phyloP scores from a whole-genome alignment of 1,140 invertebrate species.

The Parapsyche elsis region DNA sequence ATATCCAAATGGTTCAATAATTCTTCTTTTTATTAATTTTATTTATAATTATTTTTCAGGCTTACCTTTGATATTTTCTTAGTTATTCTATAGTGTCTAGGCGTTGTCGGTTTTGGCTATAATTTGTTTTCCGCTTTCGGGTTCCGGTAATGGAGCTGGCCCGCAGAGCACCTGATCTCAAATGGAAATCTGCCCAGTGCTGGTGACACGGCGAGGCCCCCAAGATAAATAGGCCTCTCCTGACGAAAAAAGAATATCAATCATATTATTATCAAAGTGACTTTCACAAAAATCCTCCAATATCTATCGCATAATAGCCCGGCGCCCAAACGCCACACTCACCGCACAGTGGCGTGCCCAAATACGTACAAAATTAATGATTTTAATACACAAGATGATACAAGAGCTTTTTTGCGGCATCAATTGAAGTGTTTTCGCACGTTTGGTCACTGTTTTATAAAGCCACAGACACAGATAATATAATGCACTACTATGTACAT shows the following conservation, averaged over 20 bases:
- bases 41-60: background rate
- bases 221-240: constrained; percentile 54
- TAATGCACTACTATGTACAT: no score
- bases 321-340: constrained; percentile 28
- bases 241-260: constrained; percentile 56
- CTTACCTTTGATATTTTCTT: background rate
- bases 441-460: no score
- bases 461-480: no score
- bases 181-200: constrained; percentile 55
- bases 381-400: background rate
- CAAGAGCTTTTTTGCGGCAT: no score
- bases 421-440: background rate
- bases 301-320: constrained; percentile 53
- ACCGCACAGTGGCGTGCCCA: constrained; percentile 11
- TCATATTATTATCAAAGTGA: constrained; percentile 57
- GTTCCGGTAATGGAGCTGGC: constrained; percentile 28
- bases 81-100: background rate
- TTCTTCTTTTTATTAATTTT: no score
- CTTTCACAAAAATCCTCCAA: constrained; percentile 56
- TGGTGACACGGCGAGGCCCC: constrained; percentile 46
- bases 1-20: no score
- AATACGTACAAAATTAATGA: background rate
- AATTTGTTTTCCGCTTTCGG: constrained; percentile 35
- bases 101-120: background rate
- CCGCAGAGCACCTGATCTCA: constrained; percentile 54